Evolutionary conservation across 2,113 vertebrate species (phyloP).

Genomic region (Mormyrus lacerda): DNA sequence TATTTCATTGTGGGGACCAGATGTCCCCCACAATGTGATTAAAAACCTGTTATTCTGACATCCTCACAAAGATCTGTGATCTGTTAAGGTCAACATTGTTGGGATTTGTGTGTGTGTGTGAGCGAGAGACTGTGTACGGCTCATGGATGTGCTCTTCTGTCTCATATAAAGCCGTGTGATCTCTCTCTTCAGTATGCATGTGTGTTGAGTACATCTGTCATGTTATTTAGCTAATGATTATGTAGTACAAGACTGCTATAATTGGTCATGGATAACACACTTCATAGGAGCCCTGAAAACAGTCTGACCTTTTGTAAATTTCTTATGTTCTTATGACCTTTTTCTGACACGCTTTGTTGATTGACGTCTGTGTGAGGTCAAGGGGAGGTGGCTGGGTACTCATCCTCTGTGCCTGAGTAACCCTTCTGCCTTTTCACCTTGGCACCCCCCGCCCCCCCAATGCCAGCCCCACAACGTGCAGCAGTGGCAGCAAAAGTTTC

Average conservation of each 20-base stretch:
- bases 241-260: not conserved
- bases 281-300: not conserved
- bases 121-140: not conserved
- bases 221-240: not conserved
- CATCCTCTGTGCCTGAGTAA: not conserved
- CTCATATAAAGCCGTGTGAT: not conserved
- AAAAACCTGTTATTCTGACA: too few relatives aligned
- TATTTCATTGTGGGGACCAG: too few relatives aligned
- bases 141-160: not conserved
- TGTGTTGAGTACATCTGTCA: not conserved
- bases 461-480: slow-evolving; percentile 61
- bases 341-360: not conserved
- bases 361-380: not conserved
- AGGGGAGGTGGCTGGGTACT: not conserved
- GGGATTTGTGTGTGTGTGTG: not conserved
- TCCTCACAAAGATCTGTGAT: too few relatives aligned
- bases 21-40: too few relatives aligned
- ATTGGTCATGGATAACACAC: not conserved
- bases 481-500: slow-evolving; percentile 59
- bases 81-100: too few relatives aligned
- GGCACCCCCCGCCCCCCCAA: not conserved
- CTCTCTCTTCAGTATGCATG: not conserved
- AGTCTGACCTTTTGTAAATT: not conserved
- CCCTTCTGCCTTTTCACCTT: not conserved
- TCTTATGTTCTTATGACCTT: too few relatives aligned